phyloP scores from a whole-genome alignment of 2,888 invertebrate species.

The Anoplius nigerrimus region DNA sequence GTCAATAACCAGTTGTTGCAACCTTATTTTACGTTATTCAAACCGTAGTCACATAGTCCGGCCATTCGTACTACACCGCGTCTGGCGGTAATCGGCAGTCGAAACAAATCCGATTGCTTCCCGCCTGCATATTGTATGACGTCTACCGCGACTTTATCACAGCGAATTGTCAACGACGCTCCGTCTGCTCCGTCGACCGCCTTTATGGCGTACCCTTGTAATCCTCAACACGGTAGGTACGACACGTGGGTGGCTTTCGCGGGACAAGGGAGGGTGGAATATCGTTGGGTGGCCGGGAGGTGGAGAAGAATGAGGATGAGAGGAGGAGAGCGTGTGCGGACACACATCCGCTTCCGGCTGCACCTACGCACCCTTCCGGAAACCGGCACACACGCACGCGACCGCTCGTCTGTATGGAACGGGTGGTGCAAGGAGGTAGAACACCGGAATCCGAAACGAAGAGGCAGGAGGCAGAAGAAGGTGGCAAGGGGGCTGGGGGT shows the following conservation, averaged over 20 bases:
- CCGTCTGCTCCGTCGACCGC: constrained; percentile 20
- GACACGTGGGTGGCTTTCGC: constrained; percentile 13
- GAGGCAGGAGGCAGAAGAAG: too few relatives aligned
- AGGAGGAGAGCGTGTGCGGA: constrained; percentile 14
- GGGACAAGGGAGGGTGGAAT: background rate
- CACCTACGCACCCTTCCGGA: too few relatives aligned
- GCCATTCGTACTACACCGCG: too few relatives aligned
- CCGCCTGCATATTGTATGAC: constrained; percentile 60
- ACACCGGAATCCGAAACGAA: constrained; percentile 15
- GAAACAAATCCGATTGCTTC: constrained; percentile 15
- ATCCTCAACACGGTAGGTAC: constrained; percentile 29
- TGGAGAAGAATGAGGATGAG: constrained; percentile 30
- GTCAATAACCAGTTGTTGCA: too few relatives aligned
- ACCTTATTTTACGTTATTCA: too few relatives aligned
- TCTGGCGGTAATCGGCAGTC: too few relatives aligned
- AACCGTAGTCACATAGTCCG: too few relatives aligned
- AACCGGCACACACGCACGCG: too few relatives aligned
- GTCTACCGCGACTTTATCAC: constrained; percentile 55
- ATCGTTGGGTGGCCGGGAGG: constrained; percentile 18
- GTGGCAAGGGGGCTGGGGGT: background rate
- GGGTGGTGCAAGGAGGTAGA: constrained; percentile 23
- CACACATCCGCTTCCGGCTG: too few relatives aligned
- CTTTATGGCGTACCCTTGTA: constrained; percentile 29
- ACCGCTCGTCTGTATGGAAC: constrained; percentile 17
- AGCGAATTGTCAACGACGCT: constrained; percentile 56